Evolutionary conservation across 1,140 invertebrate genomes (phyloP), one percentile per base, ranked within the genome.

Genomic region (Cecropterus lyciades): DNA sequence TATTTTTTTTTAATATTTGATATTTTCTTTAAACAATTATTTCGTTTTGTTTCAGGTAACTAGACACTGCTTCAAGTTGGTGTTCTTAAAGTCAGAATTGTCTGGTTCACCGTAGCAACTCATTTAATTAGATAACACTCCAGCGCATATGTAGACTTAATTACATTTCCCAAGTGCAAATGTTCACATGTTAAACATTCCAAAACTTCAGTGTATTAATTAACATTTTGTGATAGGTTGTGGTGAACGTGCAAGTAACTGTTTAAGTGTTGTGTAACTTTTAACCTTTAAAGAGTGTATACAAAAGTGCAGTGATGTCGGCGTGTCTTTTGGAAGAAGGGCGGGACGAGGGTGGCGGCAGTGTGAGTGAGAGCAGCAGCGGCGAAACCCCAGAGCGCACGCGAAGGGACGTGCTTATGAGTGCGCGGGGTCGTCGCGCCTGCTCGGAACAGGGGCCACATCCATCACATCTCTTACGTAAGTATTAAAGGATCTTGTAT

Each of bases 401-500:
- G 24, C 84, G 89, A 33, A 80, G 89, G 15, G 92, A 93, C 11
- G 89, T 92, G 60, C 82, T 93, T 13, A 69, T 93, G 43, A 89
- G 89, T 42, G 89, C 84, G 0, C 84, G 92, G 24, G 93, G 93
- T 2, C 82, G 94, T 9, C 85, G 95, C 1, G 93, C 94, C 9
- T 94, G 94, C 76, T 95, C 94, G 48, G 95, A 95, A 70, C 95
- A 95, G 78, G 94, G 94, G 15, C 94, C 94, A 2, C 94, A 95
- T 87, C 94, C 94, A 16, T 89, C 93, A 17, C 70, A 86, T 20
- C 87, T 92, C 71, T n/a, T n/a, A n/a, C 93, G 89, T 91, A 75
- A 89, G 89, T 33, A 33, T n/a, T n/a, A n/a, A n/a, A n/a, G n/a
- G n/a, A n/a, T n/a, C n/a, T n/a, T n/a, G n/a, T n/a, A n/a, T n/a